Percentiles rank a stretch among this genome's conserved stretches.
These are phyloP conservation scores for Odontophorus gujanensis DNA, from an alignment of 2,113 vertebrate genomes.

Conservation along the genomic window DNA sequence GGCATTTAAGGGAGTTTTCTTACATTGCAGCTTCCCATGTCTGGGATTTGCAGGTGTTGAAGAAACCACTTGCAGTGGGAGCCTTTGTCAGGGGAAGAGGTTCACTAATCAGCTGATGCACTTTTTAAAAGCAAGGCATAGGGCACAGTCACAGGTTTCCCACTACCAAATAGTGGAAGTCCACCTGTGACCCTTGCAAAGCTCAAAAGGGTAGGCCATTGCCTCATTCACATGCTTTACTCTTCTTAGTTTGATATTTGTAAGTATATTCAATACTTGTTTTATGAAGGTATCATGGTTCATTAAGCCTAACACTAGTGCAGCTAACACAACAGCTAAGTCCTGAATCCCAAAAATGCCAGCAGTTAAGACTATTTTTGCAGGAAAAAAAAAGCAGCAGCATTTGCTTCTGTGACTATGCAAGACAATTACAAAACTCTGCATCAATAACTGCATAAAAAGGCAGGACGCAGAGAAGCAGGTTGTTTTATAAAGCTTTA, in stretches of 20 bases:
- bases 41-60: not conserved
- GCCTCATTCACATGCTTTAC: not conserved
- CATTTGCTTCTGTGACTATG: not conserved
- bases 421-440: not conserved
- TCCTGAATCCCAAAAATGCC: not conserved
- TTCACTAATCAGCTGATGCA: not conserved
- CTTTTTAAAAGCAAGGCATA: not conserved
- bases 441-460: not conserved
- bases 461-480: not conserved
- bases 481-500: not conserved
- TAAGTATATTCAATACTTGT: not conserved
- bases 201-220: not conserved
- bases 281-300: not conserved
- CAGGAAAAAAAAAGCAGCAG: not conserved
- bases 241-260: not conserved
- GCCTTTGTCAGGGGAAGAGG: not conserved
- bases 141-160: not conserved
- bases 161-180: not conserved
- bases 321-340: not conserved
- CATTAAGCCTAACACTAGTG: not conserved
- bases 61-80: accelerated
- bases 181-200: not conserved
- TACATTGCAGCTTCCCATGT: not conserved
- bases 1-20: not conserved
- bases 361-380: not conserved